Evolutionary conservation across 2,888 invertebrate genomes (phyloP).

Genomic region (Drosophila emarginata): DNA sequence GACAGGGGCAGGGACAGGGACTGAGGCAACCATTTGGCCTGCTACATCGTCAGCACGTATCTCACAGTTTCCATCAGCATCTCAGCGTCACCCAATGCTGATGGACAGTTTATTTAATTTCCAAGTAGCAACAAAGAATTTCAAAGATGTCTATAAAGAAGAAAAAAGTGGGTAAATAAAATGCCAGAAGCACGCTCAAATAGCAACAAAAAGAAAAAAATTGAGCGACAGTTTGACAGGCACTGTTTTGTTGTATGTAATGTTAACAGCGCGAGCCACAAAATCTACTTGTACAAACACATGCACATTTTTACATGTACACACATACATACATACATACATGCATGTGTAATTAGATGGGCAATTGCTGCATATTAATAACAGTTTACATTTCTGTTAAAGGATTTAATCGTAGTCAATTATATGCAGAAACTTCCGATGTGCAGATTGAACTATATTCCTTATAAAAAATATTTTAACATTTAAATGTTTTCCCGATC

Average conservation of each 20-base stretch:
- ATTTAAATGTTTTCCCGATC: no score
- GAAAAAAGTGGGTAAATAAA: constrained; percentile 10
- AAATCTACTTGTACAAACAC: not conserved
- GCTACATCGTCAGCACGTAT: not conserved
- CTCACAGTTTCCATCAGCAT: constrained; percentile 9
- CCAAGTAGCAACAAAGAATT: constrained; percentile 41
- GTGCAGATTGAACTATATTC: no score
- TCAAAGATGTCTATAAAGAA: constrained; percentile 15
- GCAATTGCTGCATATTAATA: not conserved
- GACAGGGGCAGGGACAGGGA: not conserved
- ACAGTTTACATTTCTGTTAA: not conserved
- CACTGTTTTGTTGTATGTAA: constrained; percentile 2
- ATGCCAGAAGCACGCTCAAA: constrained; percentile 5
- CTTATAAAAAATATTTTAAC: no score
- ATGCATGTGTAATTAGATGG: not conserved
- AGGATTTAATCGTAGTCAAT: no score
- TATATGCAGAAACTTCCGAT: no score
- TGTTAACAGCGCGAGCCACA: constrained; percentile 2
- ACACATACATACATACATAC: no score
- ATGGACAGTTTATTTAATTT: constrained; percentile 64
- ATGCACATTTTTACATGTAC: no score
- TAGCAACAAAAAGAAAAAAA: not conserved
- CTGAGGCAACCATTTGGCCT: not conserved
- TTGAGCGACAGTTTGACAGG: constrained; percentile 28
- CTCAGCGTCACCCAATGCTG: constrained; percentile 27